These are phyloP conservation scores for Cryptotermes secundus DNA, from an alignment of 1,140 invertebrate species.

Conservation along the genomic window DNA sequence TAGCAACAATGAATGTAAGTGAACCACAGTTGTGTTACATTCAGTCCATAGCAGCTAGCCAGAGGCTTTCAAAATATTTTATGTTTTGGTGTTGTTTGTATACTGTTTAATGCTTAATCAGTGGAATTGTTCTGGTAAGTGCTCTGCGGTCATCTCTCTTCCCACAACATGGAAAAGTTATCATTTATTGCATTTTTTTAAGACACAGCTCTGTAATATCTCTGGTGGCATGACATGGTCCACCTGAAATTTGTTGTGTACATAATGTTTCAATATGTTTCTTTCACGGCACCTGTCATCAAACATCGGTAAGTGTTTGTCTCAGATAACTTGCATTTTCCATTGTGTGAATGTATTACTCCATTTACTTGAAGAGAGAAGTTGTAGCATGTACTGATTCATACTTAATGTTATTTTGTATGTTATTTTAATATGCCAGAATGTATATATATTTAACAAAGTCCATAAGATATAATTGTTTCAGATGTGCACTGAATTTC, in stretches of 20 bases:
- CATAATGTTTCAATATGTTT: background rate
- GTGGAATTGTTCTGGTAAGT: background rate
- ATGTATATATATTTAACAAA: constrained; percentile 9
- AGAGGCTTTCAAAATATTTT: background rate
- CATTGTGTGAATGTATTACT: background rate
- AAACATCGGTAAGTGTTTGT: constrained; percentile 3
- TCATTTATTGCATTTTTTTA: background rate
- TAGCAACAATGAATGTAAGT: background rate
- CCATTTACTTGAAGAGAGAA: background rate
- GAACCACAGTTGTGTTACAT: background rate
- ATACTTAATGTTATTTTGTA: constrained; percentile 3
- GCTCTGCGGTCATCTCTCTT: background rate
- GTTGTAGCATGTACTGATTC: background rate
- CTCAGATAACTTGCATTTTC: background rate
- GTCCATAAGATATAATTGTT: background rate
- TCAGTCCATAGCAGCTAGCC: background rate
- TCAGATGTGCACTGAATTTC: background rate
- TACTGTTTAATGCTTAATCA: background rate
- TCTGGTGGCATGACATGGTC: background rate
- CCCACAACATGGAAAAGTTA: background rate
- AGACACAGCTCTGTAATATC: background rate
- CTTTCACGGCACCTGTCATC: background rate
- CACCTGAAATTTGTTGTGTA: background rate
- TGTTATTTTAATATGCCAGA: background rate
- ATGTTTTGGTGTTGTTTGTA: constrained; percentile 17